Evolutionary conservation across 2,888 invertebrate species (phyloP), one percentile per base, ranked within the genome.

Genomic region (Diloba caeruleocephala): DNA sequence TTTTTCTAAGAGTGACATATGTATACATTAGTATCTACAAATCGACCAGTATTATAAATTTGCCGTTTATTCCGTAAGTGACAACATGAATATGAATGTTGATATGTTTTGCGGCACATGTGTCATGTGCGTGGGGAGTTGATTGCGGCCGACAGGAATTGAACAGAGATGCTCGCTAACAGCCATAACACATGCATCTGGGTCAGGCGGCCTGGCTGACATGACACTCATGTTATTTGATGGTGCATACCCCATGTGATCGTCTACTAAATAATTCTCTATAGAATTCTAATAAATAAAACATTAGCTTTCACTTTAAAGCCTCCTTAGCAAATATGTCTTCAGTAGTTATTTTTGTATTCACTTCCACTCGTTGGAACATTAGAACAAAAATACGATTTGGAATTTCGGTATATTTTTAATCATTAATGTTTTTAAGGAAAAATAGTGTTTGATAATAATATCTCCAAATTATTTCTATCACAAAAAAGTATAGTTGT

Each of bases 141-240:
- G 68, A 62, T 66, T 62, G 67, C 54, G 8, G 33, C 13, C 3
- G 63, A 63, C 67, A 67, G 63, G 54, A 63, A 44, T 23, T 45
- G 52, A 58, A 41, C 32, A 17, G 45, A 39, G 41, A 51, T 36
- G 46, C 19, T 60, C 12, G 42, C 37, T 46, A 54, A 21, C 46
- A 55, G 38, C 39, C 42, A 46, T 75, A 76, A 78, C 66, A 57
- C 52, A 78, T 82, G 82, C 74, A 82, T 72, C 71, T 84, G 64
- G 82, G 84, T 78, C 82, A 62, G 66, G 15, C 31, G 48, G 28
- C 32, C 6, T 25, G 13, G 13, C 23, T 49, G 34, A 29, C 19
- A 12, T 48, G 34, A 32, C 41, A 31, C n/a, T 41, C 38, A 42
- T 34, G 10, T 17, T 29, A 37, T 43, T n/a, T 21, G 9, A 44